Conservation (phyloP, 2,797 vertebrate genomes). For the Apogon talboti region DNA sequence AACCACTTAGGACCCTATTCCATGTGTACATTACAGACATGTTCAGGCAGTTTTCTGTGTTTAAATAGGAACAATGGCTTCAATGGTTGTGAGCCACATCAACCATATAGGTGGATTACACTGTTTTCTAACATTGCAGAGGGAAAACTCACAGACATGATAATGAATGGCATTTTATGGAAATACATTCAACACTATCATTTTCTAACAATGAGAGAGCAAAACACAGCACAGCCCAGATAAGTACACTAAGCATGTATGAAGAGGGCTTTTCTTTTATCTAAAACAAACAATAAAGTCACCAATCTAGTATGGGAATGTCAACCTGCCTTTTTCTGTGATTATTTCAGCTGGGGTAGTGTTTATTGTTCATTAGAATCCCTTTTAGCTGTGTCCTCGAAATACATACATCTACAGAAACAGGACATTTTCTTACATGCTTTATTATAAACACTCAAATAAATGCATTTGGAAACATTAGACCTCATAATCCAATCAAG, state of each 20-base stretch:
- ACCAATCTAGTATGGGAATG: not conserved
- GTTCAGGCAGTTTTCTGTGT: not conserved
- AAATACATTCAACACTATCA: not conserved
- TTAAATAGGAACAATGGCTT: not conserved
- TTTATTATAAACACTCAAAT: too few relatives aligned
- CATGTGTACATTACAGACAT: not conserved
- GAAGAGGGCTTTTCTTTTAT: not conserved
- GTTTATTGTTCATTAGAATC: too few relatives aligned
- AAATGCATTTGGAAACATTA: too few relatives aligned
- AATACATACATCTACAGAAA: too few relatives aligned
- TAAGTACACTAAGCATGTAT: not conserved
- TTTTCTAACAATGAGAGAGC: not conserved
- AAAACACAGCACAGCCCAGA: not conserved
- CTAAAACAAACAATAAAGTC: slow-evolving; percentile 1
- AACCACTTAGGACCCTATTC: not conserved
- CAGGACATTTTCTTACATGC: too few relatives aligned
- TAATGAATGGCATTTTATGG: not conserved
- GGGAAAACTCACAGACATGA: not conserved
- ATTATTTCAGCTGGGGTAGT: too few relatives aligned
- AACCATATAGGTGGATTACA: too few relatives aligned
- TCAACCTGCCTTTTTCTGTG: not conserved
- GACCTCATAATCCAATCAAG: too few relatives aligned
- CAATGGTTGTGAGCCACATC: too few relatives aligned
- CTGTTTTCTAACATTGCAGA: not conserved
- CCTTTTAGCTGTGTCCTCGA: too few relatives aligned